phyloP scores from a whole-genome alignment of 2,797 vertebrate species.

The Schizopygopsis pylzovi region DNA sequence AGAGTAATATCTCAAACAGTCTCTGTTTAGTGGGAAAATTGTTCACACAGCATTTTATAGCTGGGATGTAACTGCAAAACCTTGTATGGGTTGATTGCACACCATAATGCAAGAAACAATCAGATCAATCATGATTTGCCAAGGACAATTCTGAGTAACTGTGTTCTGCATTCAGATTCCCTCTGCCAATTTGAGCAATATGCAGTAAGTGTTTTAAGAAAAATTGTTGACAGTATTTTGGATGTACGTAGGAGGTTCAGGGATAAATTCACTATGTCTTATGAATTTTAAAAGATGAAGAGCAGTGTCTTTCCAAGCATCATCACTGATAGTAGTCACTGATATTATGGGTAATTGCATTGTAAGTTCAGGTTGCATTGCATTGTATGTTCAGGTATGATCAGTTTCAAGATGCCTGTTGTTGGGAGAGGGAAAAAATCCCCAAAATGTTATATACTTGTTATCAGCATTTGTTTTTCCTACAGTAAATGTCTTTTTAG shows the following conservation, averaged over 20 bases:
- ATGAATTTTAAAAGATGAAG: conserved; percentile 13
- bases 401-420: too few relatives aligned
- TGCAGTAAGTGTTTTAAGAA: conserved; percentile 14
- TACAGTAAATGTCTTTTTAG: too few relatives aligned
- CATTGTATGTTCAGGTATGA: too few relatives aligned
- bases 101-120: conserved; percentile 38
- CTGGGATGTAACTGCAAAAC: conserved; percentile 43
- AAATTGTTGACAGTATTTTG: conserved; percentile 1
- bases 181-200: not conserved
- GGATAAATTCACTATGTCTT: conserved; percentile 13
- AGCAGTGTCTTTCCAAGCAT: conserved; percentile 4
- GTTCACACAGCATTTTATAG: conserved; percentile 32
- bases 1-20: conserved; percentile 37
- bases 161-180: conserved; percentile 39
- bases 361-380: too few relatives aligned
- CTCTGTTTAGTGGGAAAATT: conserved; percentile 38
- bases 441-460: too few relatives aligned
- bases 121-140: conserved; percentile 45
- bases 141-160: conserved; percentile 27
- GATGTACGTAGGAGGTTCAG: not conserved
- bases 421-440: too few relatives aligned
- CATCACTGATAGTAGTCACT: conserved; percentile 12
- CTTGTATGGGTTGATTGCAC: conserved; percentile 30
- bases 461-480: too few relatives aligned
- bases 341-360: conserved; percentile 15